Evolutionary conservation across 2,888 invertebrate species (phyloP), one percentile per base, ranked within the genome.

Genomic region (Philhelius pedissequus): DNA sequence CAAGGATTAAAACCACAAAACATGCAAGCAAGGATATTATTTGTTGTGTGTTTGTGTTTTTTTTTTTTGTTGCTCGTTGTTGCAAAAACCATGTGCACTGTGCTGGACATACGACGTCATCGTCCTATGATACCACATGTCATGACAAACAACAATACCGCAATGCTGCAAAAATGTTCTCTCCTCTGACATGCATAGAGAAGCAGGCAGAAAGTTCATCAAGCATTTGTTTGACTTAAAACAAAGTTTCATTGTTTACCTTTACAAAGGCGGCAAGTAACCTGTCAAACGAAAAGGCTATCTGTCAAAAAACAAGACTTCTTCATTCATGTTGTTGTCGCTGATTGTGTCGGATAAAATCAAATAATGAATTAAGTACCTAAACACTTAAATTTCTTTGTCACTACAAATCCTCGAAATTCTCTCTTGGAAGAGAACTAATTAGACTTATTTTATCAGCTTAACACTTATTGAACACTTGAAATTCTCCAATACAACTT

Each of bases 1-100:
- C 64, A 66, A 71, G 62, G 71, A 78, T 76, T 69, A 78, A 71
- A 71, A 64, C 78, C 71, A 48, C 78, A 78, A 64, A 66, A 78
- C 78, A 78, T 71, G 78, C 71, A 77, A 60, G 76, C 43, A 69
- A 64, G 48, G 48, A 48, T 64, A 4, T 64, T 45, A 45, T 43
- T 48, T 22, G 13, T 45, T 48, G 2, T 43, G 4, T 43, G 0
- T 18, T 8, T 18, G n/a, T n/a, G n/a, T n/a, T n/a, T n/a, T n/a
- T n/a, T n/a, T n/a, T n/a, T n/a, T n/a, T n/a, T n/a, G n/a, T n/a
- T n/a, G n/a, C n/a, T 43, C 7, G 2, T 40, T 0, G 18, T 56
- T 66, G 54, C 56, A 22, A 27, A 25, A 48, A 52, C 25, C 56
- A 45, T n/a, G 60, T 62, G 62, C 62, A 62, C 27, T 62, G 48